Evolutionary conservation across 2,888 invertebrate species (phyloP), one percentile per base, ranked within the genome.

Genomic region (Pinctada fucata): DNA sequence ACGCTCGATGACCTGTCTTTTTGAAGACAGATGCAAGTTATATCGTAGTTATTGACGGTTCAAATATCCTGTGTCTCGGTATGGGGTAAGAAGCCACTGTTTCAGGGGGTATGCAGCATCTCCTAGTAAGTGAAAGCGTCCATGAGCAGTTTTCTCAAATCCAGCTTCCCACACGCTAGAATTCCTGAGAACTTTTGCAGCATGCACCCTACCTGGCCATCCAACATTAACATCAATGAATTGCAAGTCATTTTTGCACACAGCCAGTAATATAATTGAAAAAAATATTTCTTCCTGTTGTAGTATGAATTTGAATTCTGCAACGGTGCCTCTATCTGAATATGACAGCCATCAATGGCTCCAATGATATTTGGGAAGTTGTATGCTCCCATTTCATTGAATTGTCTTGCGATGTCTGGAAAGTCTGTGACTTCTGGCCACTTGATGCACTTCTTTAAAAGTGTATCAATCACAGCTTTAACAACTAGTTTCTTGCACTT

Each of bases 161-260:
- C 80, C 82, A 45, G 65, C 75, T 58, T 80, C 49, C 72, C 73
- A 83, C 47, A 84, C 58, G 52, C 66, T 63, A 16, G 81, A 82
- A 68, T 81, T 81, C 49, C 74, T 31, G 13, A 79, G 72, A 48
- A 84, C 84, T 47, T 77, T 78, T 0, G 82, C 79, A 76, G 82
- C 84, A 75, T 84, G 79, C 3, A 81, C 79, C 13, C 81, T 52
- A 6, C 81, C 81, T 58, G 81, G 79, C 81, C 81, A 83, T 45
- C 82, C 83, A n/a, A 83, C 75, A 80, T 78, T 76, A 8, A 81
- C 66, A 52, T 79, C 81, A 31, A 67, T 77, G 68, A 81, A 78
- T 50, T 10, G 47, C 10, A 81, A 50, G 72, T 79, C 58, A 63
- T 79, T 51, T n/a, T 8, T n/a, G 52, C 52, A 31, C 31, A 31